Percentiles rank a stretch among this genome's conserved stretches.
Evolutionary conservation across 2,888 invertebrate species (phyloP).

Genomic region (Leptura quadrifasciata): DNA sequence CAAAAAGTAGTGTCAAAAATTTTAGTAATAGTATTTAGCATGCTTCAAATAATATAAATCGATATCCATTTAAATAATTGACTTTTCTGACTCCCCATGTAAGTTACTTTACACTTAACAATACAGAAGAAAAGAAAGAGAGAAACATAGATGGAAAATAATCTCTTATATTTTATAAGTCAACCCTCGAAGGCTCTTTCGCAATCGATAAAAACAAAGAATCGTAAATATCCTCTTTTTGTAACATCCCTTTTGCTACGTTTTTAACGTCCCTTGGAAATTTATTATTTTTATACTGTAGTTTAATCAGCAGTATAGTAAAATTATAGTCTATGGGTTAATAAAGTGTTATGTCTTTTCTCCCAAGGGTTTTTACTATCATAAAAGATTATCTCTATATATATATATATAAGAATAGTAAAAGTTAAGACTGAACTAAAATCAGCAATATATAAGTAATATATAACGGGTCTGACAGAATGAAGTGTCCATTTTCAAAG

Average conservation of each 20-base stretch:
- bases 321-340: conserved; percentile 12
- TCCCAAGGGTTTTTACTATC: background rate
- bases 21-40: background rate
- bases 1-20: background rate
- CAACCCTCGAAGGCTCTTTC: background rate
- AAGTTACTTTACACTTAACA: background rate
- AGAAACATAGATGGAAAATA: background rate
- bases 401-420: background rate
- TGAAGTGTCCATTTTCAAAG: too few species aligned
- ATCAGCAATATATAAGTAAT: background rate
- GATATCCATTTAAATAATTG: background rate
- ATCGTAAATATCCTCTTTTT: conserved; percentile 28
- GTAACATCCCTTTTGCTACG: background rate
- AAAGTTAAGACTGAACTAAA: background rate
- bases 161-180: conserved; percentile 21
- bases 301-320: background rate
- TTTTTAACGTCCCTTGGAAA: conserved; percentile 8
- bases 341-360: conserved; percentile 14
- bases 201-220: conserved; percentile 32
- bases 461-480: too few species aligned
- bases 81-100: background rate
- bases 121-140: background rate
- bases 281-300: conserved; percentile 12
- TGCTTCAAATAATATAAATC: background rate
- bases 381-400: background rate